These are phyloP conservation scores for Grammomys surdaster DNA, from an alignment of 2,113 vertebrate species.

Conservation along the genomic window DNA sequence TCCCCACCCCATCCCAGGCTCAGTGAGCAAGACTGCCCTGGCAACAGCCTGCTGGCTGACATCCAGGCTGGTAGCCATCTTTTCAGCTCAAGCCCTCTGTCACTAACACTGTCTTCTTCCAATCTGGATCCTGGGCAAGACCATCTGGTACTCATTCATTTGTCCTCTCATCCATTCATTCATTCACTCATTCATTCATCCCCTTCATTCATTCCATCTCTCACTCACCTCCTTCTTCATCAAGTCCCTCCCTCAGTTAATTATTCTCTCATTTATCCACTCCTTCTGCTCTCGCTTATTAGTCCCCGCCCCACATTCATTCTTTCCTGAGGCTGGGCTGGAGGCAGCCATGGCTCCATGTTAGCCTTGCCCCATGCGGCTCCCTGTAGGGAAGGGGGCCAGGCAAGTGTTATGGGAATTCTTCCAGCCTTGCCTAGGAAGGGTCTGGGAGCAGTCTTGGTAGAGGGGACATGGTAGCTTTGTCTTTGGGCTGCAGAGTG, in stretches of 20 bases:
- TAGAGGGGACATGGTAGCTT: neutral
- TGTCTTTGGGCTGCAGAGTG: neutral
- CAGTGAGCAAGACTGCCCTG: neutral
- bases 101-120: neutral
- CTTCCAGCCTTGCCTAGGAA: neutral
- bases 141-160: neutral
- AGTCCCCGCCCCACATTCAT: neutral
- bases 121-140: neutral
- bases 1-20: neutral
- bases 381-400: neutral
- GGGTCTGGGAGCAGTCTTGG: neutral
- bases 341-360: neutral
- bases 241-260: neutral
- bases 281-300: too few relatives aligned
- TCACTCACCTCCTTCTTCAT: neutral
- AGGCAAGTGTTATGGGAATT: neutral
- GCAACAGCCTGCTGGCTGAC: neutral
- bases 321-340: neutral
- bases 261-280: neutral
- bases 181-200: neutral
- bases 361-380: neutral
- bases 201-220: neutral
- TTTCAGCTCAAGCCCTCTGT: neutral
- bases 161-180: neutral
- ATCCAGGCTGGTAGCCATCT: neutral